Percentiles rank a stretch among this genome's conserved stretches.
These are phyloP conservation scores for Lutraria lutraria DNA, from an alignment of 2,888 invertebrate species.

Conservation along the genomic window DNA sequence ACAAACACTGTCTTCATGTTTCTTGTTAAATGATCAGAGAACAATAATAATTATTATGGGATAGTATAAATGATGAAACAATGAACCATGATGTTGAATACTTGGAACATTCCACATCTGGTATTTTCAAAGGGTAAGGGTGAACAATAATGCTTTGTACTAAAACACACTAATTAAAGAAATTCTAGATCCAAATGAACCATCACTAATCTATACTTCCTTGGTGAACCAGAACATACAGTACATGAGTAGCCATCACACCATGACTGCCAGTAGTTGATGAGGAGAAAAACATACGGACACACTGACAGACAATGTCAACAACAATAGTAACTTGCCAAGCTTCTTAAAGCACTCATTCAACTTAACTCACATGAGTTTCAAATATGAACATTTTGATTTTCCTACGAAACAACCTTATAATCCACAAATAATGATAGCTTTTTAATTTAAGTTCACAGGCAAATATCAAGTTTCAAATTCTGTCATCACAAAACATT, in stretches of 20 bases:
- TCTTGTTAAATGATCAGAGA: neutral
- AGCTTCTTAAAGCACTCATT: neutral
- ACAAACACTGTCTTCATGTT: neutral
- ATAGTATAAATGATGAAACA: too few species aligned
- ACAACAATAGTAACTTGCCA: neutral
- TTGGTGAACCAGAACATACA: neutral
- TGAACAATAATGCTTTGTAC: neutral
- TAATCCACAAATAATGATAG: too few species aligned
- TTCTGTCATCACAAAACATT: too few species aligned
- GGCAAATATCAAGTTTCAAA: too few species aligned
- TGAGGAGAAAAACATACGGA: neutral
- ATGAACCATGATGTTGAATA: too few species aligned
- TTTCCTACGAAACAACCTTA: too few species aligned
- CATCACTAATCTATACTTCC: neutral
- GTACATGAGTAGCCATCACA: neutral
- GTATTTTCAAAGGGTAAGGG: neutral
- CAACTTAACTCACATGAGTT: neutral
- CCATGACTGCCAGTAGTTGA: neutral
- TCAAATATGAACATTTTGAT: too few species aligned
- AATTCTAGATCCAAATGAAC: neutral
- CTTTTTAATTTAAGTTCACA: too few species aligned
- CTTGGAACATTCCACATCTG: neutral
- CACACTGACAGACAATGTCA: constrained; percentile 22
- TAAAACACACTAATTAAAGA: neutral
- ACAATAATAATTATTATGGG: neutral